phyloP scores from a whole-genome alignment of 2,113 vertebrate species.

The Microcebus tavaratra region DNA sequence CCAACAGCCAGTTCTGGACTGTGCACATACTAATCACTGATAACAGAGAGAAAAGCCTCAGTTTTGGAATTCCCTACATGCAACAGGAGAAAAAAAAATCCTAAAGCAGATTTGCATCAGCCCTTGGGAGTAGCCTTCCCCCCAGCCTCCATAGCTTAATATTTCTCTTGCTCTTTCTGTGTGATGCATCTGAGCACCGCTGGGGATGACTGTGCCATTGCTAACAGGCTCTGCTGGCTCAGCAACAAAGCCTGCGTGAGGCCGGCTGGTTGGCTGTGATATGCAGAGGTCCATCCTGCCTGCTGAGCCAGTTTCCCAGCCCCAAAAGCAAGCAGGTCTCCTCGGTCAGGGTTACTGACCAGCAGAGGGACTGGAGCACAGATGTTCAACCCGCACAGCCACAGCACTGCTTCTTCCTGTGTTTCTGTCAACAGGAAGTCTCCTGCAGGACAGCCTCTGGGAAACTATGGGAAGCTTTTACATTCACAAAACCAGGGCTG shows the following conservation, averaged over 20 bases:
- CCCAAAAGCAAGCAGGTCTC: neutral
- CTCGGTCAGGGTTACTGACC: neutral
- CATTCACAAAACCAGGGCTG: neutral
- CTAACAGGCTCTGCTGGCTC: conserved; percentile 13
- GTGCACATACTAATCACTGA: neutral
- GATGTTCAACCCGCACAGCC: neutral
- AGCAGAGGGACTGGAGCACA: neutral
- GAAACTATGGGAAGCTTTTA: conserved; percentile 36
- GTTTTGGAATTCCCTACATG: neutral
- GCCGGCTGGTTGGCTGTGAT: neutral
- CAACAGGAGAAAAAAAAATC: neutral
- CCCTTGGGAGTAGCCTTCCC: neutral
- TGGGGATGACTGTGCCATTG: neutral
- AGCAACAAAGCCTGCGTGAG: neutral
- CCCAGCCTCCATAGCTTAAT: neutral
- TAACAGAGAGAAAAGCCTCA: neutral
- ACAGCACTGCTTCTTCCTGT: conserved; percentile 52
- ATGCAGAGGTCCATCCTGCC: neutral
- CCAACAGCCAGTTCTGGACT: neutral
- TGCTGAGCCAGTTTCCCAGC: conserved; percentile 19
- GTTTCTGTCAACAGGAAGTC: conserved; percentile 77
- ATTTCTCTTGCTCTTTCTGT: neutral
- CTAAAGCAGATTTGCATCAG: neutral
- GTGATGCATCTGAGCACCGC: neutral
- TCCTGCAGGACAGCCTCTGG: conserved; percentile 52